Percentiles rank a stretch among this genome's conserved stretches.
Evolutionary conservation across 2,888 invertebrate species (phyloP).

Genomic region (Hirudinaria manillensis): DNA sequence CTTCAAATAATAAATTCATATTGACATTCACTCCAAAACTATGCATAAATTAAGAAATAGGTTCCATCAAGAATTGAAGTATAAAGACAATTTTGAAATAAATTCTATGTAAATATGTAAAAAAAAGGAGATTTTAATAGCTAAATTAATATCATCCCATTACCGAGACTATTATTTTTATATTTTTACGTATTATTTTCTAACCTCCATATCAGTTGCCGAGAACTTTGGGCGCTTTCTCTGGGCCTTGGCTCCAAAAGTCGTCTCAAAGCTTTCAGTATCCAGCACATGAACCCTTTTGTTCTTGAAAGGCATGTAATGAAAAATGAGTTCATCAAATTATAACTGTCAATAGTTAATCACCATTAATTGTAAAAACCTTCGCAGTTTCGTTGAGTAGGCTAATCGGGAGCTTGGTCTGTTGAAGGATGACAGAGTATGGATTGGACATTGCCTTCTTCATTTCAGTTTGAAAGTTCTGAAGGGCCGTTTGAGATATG

Average conservation of each 20-base stretch:
- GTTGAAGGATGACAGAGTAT: slow-evolving; percentile 93
- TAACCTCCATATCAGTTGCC: slow-evolving; percentile 68
- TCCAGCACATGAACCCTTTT: slow-evolving; percentile 87
- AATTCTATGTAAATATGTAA: not conserved
- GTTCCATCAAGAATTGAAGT: not conserved
- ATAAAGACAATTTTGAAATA: not conserved
- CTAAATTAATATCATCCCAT: too few relatives aligned
- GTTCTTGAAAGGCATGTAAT: slow-evolving; percentile 58
- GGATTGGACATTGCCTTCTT: slow-evolving; percentile 90
- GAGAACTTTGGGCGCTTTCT: slow-evolving; percentile 77
- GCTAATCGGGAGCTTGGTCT: slow-evolving; percentile 86
- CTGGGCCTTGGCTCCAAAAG: slow-evolving; percentile 88
- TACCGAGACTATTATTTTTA: too few relatives aligned
- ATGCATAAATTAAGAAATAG: too few relatives aligned
- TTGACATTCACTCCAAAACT: too few relatives aligned
- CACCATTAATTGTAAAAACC: slow-evolving; percentile 33
- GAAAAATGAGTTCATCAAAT: not conserved
- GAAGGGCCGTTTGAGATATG: slow-evolving; percentile 71
- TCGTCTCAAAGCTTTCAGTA: slow-evolving; percentile 84
- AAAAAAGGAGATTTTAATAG: too few relatives aligned
- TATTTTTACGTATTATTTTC: too few relatives aligned
- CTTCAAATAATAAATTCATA: slow-evolving; percentile 17
- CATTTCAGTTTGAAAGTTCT: slow-evolving; percentile 75
- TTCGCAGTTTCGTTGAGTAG: slow-evolving; percentile 77
- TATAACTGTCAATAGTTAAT: not conserved